Evolutionary conservation across 1,140 invertebrate genomes (phyloP), one percentile per base, ranked within the genome.

Genomic region (Vanessa atalanta): DNA sequence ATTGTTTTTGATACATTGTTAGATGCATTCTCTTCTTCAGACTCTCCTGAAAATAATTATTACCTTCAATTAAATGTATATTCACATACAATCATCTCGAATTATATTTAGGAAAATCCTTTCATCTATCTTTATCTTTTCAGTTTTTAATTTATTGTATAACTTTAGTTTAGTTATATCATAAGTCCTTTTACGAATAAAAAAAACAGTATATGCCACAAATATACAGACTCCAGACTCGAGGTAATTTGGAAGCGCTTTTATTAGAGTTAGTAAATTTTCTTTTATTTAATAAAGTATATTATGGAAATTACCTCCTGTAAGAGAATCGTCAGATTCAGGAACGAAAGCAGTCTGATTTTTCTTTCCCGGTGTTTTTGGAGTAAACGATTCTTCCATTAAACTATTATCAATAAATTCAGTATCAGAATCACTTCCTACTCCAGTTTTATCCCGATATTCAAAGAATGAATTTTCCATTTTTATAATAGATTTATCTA

Each of bases 391-490:
- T 76, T 83, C 79, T 20, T 90, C 83, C 53, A 66, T 72, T 37
- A 85, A 66, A 84, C 90, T 92, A 75, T 87, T 79, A 67, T 92
- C 88, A 70, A 88, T 88, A 76, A 88, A 75, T 79, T 90, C 90
- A 6, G 75, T 66, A 69, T 85, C 87, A 2, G 90, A 87, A 47
- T 83, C 85, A 77, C 80, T 87, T 53, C 78, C 83, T 2, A 66
- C 75, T 66, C 47, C 77, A 60, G 82, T 87, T 47, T 79, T 70
- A 68, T 89, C 81, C 65, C 88, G 88, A 75, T 89, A 91, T 72
- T 92, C 88, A 79, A 89, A 87, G 80, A 90, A 91, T 50, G 90
- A 90, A 81, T 75, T 91, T 72, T 92, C 88, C 88, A 91, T 91
- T 55, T 76, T 80, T 73, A 61, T n/a, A 63, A 67, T 65, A 8